Conservation (phyloP, 2,888 invertebrate species). For the Atethmia centrago region DNA sequence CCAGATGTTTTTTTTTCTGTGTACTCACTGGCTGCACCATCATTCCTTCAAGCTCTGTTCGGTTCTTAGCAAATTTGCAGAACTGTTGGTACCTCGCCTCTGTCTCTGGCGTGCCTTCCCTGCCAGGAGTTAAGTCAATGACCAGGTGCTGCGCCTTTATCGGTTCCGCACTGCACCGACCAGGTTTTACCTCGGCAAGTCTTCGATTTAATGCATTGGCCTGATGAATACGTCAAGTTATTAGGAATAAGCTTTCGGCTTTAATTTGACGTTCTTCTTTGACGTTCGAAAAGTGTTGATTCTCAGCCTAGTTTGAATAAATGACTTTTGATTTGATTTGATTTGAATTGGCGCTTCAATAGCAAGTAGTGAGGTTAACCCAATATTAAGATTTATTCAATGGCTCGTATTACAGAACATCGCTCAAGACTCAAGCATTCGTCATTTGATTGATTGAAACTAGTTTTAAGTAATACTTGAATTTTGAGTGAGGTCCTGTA, state of each 20-base stretch:
- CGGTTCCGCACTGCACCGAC: constrained; percentile 19
- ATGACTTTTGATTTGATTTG: too few relatives aligned
- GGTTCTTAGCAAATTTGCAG: constrained; percentile 16
- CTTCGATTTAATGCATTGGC: background rate
- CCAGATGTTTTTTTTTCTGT: too few relatives aligned
- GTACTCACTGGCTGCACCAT: constrained; percentile 28
- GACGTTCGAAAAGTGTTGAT: too few relatives aligned
- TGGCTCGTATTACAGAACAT: background rate
- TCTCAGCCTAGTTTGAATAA: too few relatives aligned
- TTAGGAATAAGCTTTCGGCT: background rate
- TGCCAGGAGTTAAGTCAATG: constrained; percentile 42
- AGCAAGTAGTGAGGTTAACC: background rate
- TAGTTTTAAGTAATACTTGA: background rate
- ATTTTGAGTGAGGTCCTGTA: background rate
- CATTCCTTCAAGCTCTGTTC: constrained; percentile 4
- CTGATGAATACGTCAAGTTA: constrained; percentile 11
- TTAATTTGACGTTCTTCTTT: too few relatives aligned
- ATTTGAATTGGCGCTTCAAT: too few relatives aligned
- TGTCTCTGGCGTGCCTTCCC: constrained; percentile 33
- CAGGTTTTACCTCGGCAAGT: background rate
- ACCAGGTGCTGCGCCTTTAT: constrained; percentile 36
- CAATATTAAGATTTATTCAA: background rate
- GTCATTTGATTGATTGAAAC: background rate
- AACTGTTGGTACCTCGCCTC: constrained; percentile 15
- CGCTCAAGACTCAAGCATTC: background rate